Conservation (phyloP, 2,113 vertebrate species). For the Hemiprocne comata region DNA sequence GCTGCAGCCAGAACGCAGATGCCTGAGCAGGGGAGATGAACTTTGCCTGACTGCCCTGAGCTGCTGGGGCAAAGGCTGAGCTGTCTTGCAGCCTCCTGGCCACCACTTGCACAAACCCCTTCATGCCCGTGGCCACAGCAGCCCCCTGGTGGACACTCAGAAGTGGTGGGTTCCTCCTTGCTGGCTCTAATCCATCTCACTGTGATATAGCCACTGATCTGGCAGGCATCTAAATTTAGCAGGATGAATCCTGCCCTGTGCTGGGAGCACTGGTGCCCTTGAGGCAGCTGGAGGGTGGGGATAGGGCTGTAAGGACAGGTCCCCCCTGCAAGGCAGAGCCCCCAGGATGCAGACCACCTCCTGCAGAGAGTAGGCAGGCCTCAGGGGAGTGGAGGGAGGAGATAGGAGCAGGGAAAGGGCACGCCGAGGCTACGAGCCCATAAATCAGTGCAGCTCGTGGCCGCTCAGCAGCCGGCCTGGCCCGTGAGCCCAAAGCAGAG, state of each 20-base stretch:
- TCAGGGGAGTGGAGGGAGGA: not conserved
- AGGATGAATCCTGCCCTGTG: not conserved
- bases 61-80: not conserved
- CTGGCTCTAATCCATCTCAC: not conserved
- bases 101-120: not conserved
- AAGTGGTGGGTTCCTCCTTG: not conserved
- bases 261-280: not conserved
- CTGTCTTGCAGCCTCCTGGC: fast-evolving
- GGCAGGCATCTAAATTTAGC: not conserved
- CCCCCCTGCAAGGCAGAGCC: not conserved
- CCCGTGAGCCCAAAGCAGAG: not conserved
- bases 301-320: not conserved
- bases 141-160: not conserved
- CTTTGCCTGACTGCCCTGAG: not conserved
- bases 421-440: fast-evolving
- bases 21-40: not conserved
- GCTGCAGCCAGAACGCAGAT: not conserved
- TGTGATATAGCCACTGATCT: not conserved
- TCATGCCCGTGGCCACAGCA: not conserved
- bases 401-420: fast-evolving
- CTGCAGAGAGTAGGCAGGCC: fast-evolving
- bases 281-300: not conserved
- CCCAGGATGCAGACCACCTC: not conserved
- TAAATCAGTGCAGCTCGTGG: fast-evolving
- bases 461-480: not conserved